Evolutionary conservation across 2,113 vertebrate genomes (phyloP).

Genomic region (Forbesichthys agassizii): DNA sequence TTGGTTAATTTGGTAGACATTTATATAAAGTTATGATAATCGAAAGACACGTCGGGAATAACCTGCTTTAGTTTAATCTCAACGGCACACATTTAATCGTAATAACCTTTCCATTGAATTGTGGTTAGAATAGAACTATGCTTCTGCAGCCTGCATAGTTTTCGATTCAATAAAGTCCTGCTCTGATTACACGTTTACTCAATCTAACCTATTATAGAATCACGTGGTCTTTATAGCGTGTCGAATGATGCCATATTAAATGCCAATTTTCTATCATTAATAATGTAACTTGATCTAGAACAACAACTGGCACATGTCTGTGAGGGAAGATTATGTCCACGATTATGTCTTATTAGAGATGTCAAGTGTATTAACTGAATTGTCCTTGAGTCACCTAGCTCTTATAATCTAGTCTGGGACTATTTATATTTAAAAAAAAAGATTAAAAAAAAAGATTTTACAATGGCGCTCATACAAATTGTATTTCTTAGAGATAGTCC

Average conservation of each 20-base stretch:
- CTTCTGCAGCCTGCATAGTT: constrained; percentile 17
- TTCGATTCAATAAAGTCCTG: neutral
- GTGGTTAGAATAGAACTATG: neutral
- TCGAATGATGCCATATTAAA: constrained; percentile 83
- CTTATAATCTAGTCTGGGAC: constrained; percentile 27
- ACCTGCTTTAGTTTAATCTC: too few species aligned
- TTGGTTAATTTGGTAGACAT: too few species aligned
- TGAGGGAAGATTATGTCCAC: constrained; percentile 82
- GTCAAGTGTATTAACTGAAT: constrained; percentile 85
- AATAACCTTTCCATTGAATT: too few species aligned
- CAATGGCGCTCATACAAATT: constrained; percentile 43
- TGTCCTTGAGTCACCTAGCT: constrained; percentile 80
- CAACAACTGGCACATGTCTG: constrained; percentile 88
- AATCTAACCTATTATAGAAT: neutral
- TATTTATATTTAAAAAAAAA: constrained; percentile 29
- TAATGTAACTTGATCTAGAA: constrained; percentile 85
- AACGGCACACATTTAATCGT: too few species aligned
- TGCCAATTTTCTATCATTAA: constrained; percentile 86
- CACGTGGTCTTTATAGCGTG: constrained; percentile 82
- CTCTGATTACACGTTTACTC: neutral
- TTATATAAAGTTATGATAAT: too few species aligned
- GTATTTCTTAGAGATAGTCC: too few species aligned
- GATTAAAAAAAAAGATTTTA: constrained; percentile 33
- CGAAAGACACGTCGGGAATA: too few species aligned
- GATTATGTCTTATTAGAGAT: constrained; percentile 85